A percentile compares a stretch with the other conserved stretches of the same genome.
Evolutionary conservation across 2,113 vertebrate genomes (phyloP).

Genomic region (Bagarius yarrelli): DNA sequence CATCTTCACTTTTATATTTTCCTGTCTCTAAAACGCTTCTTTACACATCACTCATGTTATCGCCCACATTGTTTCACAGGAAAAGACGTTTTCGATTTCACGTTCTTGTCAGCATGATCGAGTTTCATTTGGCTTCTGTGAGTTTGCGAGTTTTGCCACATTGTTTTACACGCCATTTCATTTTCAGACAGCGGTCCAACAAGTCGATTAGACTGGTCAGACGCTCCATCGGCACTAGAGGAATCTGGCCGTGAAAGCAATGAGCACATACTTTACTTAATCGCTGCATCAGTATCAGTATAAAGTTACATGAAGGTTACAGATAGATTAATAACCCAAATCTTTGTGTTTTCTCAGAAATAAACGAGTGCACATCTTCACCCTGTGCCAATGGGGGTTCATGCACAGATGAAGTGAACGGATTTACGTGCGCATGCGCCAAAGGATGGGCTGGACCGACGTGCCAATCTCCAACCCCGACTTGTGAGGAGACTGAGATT

Average conservation of each 20-base stretch:
- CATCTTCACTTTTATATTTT: constrained; percentile 51
- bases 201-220: constrained; percentile 36
- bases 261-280: constrained; percentile 29
- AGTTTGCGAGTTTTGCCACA: constrained; percentile 7
- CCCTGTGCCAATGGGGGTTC: constrained; percentile 80
- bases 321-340: constrained; percentile 11
- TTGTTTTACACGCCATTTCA: constrained; percentile 39
- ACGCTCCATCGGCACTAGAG: constrained; percentile 20
- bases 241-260: constrained; percentile 25
- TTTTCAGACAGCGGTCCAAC: constrained; percentile 22
- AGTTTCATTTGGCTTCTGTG: constrained; percentile 34
- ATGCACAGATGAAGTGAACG: constrained; percentile 75
- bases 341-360: constrained; percentile 61
- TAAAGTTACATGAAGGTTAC: constrained; percentile 48
- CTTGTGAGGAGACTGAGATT: constrained; percentile 67
- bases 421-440: constrained; percentile 76
- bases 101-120: constrained; percentile 20
- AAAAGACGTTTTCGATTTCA: constrained; percentile 36
- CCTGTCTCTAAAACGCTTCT: constrained; percentile 41
- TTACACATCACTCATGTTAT: constrained; percentile 39
- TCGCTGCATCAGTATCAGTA: constrained; percentile 48
- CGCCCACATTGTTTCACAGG: constrained; percentile 25
- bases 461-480: constrained; percentile 75
- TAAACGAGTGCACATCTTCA: constrained; percentile 75
- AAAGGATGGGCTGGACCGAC: constrained; percentile 77